Conservation (phyloP, 2,113 vertebrate species). For the Ia io region DNA sequence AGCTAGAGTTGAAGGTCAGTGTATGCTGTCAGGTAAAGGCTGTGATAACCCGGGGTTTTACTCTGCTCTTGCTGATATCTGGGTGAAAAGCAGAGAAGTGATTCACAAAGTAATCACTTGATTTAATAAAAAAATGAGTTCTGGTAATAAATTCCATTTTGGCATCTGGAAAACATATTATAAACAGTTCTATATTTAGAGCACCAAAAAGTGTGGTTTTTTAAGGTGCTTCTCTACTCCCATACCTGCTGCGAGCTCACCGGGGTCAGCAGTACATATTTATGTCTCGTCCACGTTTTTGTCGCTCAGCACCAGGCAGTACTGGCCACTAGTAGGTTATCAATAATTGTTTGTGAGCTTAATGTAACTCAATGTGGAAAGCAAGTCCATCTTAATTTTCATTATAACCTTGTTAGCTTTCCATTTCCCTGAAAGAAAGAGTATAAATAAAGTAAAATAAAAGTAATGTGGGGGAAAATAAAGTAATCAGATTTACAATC, state of each 20-base stretch:
- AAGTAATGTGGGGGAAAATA: conserved; percentile 22
- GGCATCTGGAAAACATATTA: background rate
- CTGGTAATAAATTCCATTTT: background rate
- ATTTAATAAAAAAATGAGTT: background rate
- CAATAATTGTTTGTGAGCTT: background rate
- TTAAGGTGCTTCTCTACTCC: background rate
- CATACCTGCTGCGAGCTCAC: fast-evolving
- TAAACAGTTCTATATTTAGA: background rate
- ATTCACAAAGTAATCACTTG: conserved; percentile 19
- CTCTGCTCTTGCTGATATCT: background rate
- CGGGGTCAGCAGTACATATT: background rate
- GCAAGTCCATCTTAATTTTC: conserved; percentile 23
- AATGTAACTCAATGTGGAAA: conserved; percentile 46
- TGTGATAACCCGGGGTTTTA: background rate
- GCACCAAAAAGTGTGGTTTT: background rate
- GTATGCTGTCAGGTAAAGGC: background rate
- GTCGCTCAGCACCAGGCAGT: background rate
- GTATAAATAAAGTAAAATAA: conserved; percentile 16
- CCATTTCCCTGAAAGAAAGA: background rate
- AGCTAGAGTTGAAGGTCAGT: background rate
- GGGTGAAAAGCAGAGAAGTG: background rate
- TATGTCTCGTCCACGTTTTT: background rate
- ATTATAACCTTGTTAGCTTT: conserved; percentile 48
- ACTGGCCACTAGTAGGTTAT: background rate
- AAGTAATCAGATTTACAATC: conserved; percentile 3